Base-by-base conservation (phyloP, 2,888 invertebrate genomes). In the Esperia sulphurella region DNA sequence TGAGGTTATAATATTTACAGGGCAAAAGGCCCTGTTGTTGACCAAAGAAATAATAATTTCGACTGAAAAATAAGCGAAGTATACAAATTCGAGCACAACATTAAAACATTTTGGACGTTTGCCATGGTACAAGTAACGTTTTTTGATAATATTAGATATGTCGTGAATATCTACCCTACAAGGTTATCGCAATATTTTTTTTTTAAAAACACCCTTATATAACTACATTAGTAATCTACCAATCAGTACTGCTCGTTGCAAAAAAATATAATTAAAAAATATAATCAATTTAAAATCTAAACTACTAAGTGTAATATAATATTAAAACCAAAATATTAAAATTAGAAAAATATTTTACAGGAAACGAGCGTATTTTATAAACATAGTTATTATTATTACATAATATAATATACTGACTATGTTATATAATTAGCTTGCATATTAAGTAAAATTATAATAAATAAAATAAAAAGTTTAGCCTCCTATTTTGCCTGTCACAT, bases 161-260 rank as follows among this genome's bases (percentile, higher is more conserved):
- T 67, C 46, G 54, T 63, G 55, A 65, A 67, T 65, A 55, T 38
- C 71, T 75, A 74, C 51, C 60, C 68, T 71, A 71, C 57, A 62
- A 54, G 42, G 39, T 58, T 62, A 58, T 53, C 57, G 1, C n/a
- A 35, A 35, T 35, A 35, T 58, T 14, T 35, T 41, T 38, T 41
- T 35, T 31, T 64, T 71, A 70, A 68, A 73, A 66, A 71, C 75
- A 76, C 74, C 56, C 72, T 72, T 72, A 72, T 35, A 13, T 48
- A 37, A 48, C 59, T 62, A 52, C 46, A 53, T 51, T 48, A 51
- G 48, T 51, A 47, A 50, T 46, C 61, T 63, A 71, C 55, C 66
- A 57, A 59, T 75, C 75, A 75, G 75, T 75, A 75, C 75, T 54
- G 72, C 76, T 75, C 76, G 75, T 68, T 63, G 65, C 61, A 59